Percentiles rank a stretch among this genome's conserved stretches.
Conservation (phyloP, 2,888 invertebrate genomes). For the Hyppa rectilinea region DNA sequence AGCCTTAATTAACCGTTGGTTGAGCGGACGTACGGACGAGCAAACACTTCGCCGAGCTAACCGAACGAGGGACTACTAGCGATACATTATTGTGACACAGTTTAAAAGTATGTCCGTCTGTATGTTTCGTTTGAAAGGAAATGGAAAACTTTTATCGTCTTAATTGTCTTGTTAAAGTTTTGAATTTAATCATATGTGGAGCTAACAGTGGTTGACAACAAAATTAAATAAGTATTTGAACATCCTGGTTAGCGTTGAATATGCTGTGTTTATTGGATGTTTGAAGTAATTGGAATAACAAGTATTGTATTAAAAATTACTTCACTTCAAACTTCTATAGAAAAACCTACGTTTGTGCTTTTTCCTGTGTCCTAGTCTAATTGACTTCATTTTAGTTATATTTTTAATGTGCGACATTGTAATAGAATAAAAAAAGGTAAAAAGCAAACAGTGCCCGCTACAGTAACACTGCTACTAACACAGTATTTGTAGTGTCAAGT, state of each 20-base stretch:
- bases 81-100: slow-evolving; percentile 36
- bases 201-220: neutral
- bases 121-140: neutral
- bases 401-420: neutral
- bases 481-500: slow-evolving; percentile 42
- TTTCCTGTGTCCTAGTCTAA: neutral
- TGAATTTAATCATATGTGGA: neutral
- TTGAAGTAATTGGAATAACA: neutral
- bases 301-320: neutral
- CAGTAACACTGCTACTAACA: neutral
- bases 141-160: neutral
- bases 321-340: neutral
- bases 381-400: too few relatives aligned
- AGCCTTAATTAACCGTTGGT: slow-evolving; percentile 88
- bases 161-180: neutral
- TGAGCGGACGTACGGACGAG: slow-evolving; percentile 79
- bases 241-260: neutral
- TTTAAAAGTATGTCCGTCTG: neutral
- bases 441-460: neutral
- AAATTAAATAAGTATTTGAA: neutral
- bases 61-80: slow-evolving; percentile 31
- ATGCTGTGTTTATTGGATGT: neutral
- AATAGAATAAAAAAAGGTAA: neutral
- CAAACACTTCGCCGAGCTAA: slow-evolving; percentile 41
- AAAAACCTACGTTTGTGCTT: neutral